Evolutionary conservation across 1,140 invertebrate species (phyloP), one percentile per base, ranked within the genome.

Genomic region (Bombus ignitus): DNA sequence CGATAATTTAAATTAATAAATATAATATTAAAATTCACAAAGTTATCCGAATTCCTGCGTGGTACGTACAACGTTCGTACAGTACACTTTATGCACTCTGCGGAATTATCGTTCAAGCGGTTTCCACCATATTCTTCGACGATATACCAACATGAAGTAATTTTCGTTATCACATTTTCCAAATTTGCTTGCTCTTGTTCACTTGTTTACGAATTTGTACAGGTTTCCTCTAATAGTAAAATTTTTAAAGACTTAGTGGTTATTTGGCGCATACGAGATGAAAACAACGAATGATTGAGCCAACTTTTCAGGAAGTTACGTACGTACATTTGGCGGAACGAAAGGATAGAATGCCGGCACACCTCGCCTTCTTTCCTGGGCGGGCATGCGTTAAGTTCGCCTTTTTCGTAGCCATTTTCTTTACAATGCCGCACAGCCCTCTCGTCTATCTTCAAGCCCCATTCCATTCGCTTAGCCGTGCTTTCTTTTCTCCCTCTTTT

Each of bases 361-460:
- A 85, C 75, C 82, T 85, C 75, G 82, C n/a, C 39, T 76, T 85
- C 65, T 15, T 73, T 62, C 28, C 72, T 42, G 66, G 59, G 71
- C 71, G 79, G 71, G 35, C 79, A 72, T 79, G 71, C 84, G 62
- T 81, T 81, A 75, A 81, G 78, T 68, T 81, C 37, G 62, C 78
- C 84, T 68, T 62, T 65, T 73, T 78, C 47, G 72, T 74, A 72
- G 35, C 72, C 87, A 74, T 86, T 76, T 77, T 73, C 75, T 62
- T 77, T 22, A 37, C n/a, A 37, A 15, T 57, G 22, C 71, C 22
- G 39, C 39, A 76, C 83, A 80, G 22, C 53, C 53, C 37, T 57
- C 77, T 77, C 78, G 83, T 86, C 71, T 79, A 85, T 85, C 84
- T 81, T 85, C 84, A 25, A 75, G 25, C 70, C 32, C 79, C 77